A percentile compares a stretch with the other conserved stretches of the same genome.
These are phyloP conservation scores for Crematogaster levior DNA, from an alignment of 2,888 invertebrate species.

Conservation along the genomic window DNA sequence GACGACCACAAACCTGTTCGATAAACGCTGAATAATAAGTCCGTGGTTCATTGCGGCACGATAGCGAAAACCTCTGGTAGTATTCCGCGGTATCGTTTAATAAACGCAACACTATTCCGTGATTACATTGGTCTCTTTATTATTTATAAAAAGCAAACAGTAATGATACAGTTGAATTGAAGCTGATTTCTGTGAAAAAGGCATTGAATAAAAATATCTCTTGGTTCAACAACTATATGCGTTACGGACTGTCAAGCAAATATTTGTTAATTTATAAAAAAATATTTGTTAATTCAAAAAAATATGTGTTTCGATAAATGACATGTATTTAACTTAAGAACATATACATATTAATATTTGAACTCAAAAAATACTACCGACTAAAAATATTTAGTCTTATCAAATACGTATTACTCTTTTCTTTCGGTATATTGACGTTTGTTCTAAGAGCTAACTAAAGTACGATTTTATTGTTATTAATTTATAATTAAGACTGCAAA, in stretches of 20 bases:
- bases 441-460: too few relatives aligned
- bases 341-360: too few relatives aligned
- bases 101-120: neutral
- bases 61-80: constrained; percentile 9
- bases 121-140: neutral
- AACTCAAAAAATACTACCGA: too few relatives aligned
- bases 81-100: constrained; percentile 9
- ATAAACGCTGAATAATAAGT: constrained; percentile 81
- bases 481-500: neutral
- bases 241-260: too few relatives aligned
- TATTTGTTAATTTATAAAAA: too few relatives aligned
- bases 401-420: too few relatives aligned
- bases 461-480: neutral
- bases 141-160: neutral
- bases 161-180: neutral
- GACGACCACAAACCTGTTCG: constrained; percentile 80
- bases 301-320: too few relatives aligned
- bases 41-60: constrained; percentile 62
- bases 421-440: neutral
- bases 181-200: neutral
- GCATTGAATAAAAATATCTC: too few relatives aligned
- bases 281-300: too few relatives aligned
- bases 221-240: too few relatives aligned
- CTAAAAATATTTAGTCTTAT: too few relatives aligned
- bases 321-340: too few relatives aligned